Evolutionary conservation across 2,888 invertebrate species (phyloP).

Genomic region (Neoascia interrupta): DNA sequence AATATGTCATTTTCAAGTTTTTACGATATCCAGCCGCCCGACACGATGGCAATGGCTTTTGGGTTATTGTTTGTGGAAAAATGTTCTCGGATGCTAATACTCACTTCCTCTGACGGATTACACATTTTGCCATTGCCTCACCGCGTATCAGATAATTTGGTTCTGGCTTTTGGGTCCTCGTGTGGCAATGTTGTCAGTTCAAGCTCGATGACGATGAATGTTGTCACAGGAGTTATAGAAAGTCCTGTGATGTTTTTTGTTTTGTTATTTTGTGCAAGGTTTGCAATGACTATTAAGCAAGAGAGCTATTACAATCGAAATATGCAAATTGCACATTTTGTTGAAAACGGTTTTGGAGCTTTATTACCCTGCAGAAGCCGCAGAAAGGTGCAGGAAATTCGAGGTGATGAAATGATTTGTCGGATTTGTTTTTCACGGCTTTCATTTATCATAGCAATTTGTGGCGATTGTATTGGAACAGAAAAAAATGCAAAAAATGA

Average conservation of each 20-base stretch:
- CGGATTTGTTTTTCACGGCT: conserved; percentile 31
- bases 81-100: conserved; percentile 66
- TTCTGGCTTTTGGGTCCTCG: conserved; percentile 52
- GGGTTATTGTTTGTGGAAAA: conserved; percentile 68
- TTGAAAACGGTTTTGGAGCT: conserved; percentile 11
- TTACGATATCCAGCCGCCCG: conserved; percentile 59
- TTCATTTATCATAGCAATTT: conserved; percentile 63
- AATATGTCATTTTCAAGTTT: conserved; percentile 70
- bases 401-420: conserved; percentile 67
- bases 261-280: conserved; percentile 16
- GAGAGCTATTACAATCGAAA: conserved; percentile 50
- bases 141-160: conserved; percentile 67
- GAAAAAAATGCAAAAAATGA: conserved; percentile 15
- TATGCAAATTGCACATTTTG: conserved; percentile 62
- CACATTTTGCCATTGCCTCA: conserved; percentile 31
- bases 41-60: conserved; percentile 31
- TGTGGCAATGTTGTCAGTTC: conserved; percentile 6
- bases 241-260: no score
- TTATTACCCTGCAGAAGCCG: conserved; percentile 39
- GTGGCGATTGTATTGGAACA: conserved; percentile 47
- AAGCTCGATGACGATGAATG: conserved; percentile 45
- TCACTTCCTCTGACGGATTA: conserved; percentile 69
- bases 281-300: conserved; percentile 34
- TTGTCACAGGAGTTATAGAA: background rate
- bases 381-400: conserved; percentile 19